phyloP scores from a whole-genome alignment of 1,140 invertebrate genomes.

The Carcinoscorpius rotundicauda region DNA sequence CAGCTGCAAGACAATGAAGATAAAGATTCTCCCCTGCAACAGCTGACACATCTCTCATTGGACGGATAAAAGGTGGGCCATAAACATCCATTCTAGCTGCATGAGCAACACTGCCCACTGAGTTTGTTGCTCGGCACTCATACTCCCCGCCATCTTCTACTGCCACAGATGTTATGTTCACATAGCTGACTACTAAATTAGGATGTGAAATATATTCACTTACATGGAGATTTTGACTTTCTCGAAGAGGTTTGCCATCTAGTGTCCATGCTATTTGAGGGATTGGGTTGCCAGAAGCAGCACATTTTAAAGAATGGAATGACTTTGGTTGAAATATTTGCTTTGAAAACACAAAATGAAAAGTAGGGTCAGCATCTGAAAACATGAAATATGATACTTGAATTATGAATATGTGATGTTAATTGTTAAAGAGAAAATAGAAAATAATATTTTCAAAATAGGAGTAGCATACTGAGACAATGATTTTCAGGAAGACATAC shows the following conservation, averaged over 20 bases:
- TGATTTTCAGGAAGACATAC: too few relatives aligned
- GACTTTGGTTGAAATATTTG: conserved; percentile 78
- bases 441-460: too few relatives aligned
- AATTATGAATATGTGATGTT: conserved; percentile 13
- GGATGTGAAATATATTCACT: conserved; percentile 23
- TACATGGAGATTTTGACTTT: conserved; percentile 17
- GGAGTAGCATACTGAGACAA: too few relatives aligned
- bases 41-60: conserved; percentile 35
- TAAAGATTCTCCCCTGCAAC: conserved; percentile 34
- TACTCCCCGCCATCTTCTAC: conserved; percentile 77
- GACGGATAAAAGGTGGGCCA: conserved; percentile 32
- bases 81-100: conserved; percentile 70
- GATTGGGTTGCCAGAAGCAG: conserved; percentile 61
- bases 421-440: too few relatives aligned
- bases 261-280: conserved; percentile 66
- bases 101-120: conserved; percentile 59
- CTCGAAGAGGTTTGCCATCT: conserved; percentile 59
- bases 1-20: conserved; percentile 28
- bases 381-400: conserved; percentile 28
- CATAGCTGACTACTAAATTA: conserved; percentile 27
- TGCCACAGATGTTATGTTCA: conserved; percentile 65
- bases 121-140: conserved; percentile 63
- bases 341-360: conserved; percentile 51
- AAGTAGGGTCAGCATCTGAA: conserved; percentile 72
- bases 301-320: conserved; percentile 65